Evolutionary conservation across 2,797 vertebrate genomes (phyloP), one percentile per base, ranked within the genome.

Genomic region (Muraenolepis orangiensis): DNA sequence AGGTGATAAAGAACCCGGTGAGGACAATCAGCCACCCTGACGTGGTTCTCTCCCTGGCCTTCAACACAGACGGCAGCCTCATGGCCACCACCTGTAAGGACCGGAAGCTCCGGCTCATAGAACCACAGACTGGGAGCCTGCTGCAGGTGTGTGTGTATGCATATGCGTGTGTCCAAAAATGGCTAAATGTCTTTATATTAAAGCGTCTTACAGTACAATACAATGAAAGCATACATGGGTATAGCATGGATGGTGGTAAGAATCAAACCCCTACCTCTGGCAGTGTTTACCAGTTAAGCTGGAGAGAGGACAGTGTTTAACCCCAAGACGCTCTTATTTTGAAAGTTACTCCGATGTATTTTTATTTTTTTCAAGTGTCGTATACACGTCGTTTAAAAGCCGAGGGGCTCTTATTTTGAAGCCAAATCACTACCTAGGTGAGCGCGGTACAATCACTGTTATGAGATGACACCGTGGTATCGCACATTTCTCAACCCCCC

Each of bases 21-120:
- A 93, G 90, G 87, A 95, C 94, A 75, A 93, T 98, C 64, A 88
- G 85, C 82, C 96, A 98, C 86, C 87, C 90, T 7, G 95, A 98
- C 7, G 94, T 96, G 40, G 90, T 98, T 71, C 93, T 98, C 40
- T 97, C 96, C 81, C 95, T 98, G 95, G 96, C 96, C 1, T 98
- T 98, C 89, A 97, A 95, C 87, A 94, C 93, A 7, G 93, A 96
- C 0, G 96, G 96, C 80, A 97, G 94, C 86, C 91, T 95, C 20
- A 80, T 98, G 38, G 95, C 95, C 84, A 97, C 96, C 46, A 83
- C 94, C 83, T 97, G 96, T 86, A 96, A 95, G 84, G 96, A 98
- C 91, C 94, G 80, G 83, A 97, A 93, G 82, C 90, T 98, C 79
- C 91, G 96, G 12, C 80, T 98, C 73, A 85, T 97, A 11, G 95